Evolutionary conservation across 2,797 vertebrate species (phyloP).

Genomic region (Buceros bicornis): DNA sequence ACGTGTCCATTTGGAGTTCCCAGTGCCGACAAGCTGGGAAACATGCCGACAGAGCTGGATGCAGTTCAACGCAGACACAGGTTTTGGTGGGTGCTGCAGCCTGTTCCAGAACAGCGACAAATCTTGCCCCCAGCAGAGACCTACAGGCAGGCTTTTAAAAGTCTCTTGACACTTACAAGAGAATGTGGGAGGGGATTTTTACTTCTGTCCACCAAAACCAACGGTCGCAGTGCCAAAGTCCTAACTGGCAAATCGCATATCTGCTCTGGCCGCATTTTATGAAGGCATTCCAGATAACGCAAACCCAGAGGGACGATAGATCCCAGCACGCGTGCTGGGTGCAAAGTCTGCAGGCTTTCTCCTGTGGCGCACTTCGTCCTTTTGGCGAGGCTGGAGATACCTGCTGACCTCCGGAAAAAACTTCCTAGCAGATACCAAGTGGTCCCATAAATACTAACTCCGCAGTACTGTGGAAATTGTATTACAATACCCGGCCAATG

Average conservation of each 20-base stretch:
- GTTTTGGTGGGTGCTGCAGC: neutral
- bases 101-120: neutral
- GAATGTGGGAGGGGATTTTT: neutral
- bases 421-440: neutral
- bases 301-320: fast-evolving
- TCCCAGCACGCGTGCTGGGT: fast-evolving
- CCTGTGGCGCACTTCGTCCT: neutral
- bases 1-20: neutral
- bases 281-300: neutral
- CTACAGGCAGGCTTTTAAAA: neutral
- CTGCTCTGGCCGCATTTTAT: neutral
- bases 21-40: fast-evolving
- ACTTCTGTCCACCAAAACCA: neutral
- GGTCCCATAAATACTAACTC: neutral
- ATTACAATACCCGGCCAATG: neutral
- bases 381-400: neutral
- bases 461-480: fast-evolving
- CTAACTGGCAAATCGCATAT: neutral
- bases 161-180: neutral
- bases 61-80: fast-evolving
- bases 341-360: conserved; percentile 9
- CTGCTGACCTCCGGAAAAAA: neutral
- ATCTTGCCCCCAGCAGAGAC: neutral
- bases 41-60: neutral
- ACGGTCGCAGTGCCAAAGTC: neutral